Evolutionary conservation across 37 sponge, comb jelly and placozoan genomes (phyloP).

Genomic region (Cliona cf. orientalis): DNA sequence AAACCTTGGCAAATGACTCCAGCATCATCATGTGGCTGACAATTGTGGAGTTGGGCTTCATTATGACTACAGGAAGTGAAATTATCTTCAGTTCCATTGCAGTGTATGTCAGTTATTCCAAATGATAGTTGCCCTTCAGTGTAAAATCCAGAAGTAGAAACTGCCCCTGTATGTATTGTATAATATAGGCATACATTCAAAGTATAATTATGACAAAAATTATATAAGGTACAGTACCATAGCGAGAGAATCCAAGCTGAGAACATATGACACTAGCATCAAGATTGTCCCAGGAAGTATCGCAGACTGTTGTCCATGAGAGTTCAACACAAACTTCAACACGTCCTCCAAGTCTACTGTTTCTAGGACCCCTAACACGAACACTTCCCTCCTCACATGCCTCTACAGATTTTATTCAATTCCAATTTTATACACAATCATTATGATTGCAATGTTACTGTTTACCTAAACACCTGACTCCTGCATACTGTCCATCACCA

Average conservation of each 20-base stretch:
- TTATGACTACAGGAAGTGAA: slow-evolving; percentile 1
- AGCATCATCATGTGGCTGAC: slow-evolving; percentile 15
- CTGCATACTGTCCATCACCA: background rate
- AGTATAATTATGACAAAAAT: no score
- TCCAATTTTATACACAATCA: background rate
- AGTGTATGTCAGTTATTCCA: slow-evolving; percentile 13
- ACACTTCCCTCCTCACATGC: slow-evolving; percentile 16
- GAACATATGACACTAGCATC: slow-evolving; percentile 19
- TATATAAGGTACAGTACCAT: background rate
- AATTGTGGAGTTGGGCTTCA: background rate
- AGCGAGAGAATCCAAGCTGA: slow-evolving; percentile 1
- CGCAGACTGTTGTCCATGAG: slow-evolving; percentile 21
- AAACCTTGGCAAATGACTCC: slow-evolving; percentile 26
- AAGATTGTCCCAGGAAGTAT: slow-evolving; percentile 1
- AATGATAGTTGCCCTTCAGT: background rate
- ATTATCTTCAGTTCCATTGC: slow-evolving; percentile 26
- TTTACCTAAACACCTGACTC: background rate
- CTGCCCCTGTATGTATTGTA: background rate
- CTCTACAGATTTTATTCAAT: background rate
- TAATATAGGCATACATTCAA: background rate
- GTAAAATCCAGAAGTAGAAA: background rate
- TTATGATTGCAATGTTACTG: background rate
- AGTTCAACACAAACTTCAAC: slow-evolving; percentile 21
- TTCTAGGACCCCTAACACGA: slow-evolving; percentile 2
- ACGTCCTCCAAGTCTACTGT: background rate